Conservation (phyloP, 2,888 invertebrate species). For the Schizotus pectinicornis region DNA sequence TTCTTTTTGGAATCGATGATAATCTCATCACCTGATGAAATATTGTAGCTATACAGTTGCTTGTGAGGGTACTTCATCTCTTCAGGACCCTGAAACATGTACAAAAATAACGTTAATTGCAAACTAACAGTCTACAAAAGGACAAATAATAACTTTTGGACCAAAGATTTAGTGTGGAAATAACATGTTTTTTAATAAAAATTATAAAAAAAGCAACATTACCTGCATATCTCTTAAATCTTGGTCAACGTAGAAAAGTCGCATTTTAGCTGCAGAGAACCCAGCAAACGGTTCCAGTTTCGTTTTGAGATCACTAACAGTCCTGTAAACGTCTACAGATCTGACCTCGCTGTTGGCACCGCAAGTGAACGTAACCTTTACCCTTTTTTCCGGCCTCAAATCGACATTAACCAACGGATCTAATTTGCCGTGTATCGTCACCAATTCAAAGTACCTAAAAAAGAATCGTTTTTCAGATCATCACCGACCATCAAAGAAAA, state of each 20-base stretch:
- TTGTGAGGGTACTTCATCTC: slow-evolving; percentile 90
- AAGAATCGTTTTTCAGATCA: slow-evolving; percentile 13
- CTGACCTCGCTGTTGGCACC: slow-evolving; percentile 77
- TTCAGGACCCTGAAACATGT: slow-evolving; percentile 74
- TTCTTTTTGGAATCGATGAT: slow-evolving; percentile 83
- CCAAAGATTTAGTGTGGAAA: neutral
- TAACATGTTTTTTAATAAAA: neutral
- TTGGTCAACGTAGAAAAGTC: slow-evolving; percentile 88
- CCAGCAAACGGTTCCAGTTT: slow-evolving; percentile 82
- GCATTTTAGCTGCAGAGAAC: slow-evolving; percentile 83
- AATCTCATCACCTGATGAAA: slow-evolving; percentile 88
- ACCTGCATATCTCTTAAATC: slow-evolving; percentile 67
- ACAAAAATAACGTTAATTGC: neutral
- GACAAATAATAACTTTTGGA: neutral
- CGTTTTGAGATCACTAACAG: slow-evolving; percentile 81
- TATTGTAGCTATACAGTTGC: slow-evolving; percentile 89
- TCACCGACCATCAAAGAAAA: neutral
- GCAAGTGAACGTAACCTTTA: slow-evolving; percentile 84
- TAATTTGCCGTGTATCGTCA: slow-evolving; percentile 85
- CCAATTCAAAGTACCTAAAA: slow-evolving; percentile 80
- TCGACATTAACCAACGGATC: slow-evolving; percentile 90
- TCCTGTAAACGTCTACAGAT: slow-evolving; percentile 79
- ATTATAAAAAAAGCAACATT: neutral
- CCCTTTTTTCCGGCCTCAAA: slow-evolving; percentile 84
- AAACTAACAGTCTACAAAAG: neutral